Evolutionary conservation across 2,888 invertebrate genomes (phyloP).

Genomic region (Mimas tiliae): DNA sequence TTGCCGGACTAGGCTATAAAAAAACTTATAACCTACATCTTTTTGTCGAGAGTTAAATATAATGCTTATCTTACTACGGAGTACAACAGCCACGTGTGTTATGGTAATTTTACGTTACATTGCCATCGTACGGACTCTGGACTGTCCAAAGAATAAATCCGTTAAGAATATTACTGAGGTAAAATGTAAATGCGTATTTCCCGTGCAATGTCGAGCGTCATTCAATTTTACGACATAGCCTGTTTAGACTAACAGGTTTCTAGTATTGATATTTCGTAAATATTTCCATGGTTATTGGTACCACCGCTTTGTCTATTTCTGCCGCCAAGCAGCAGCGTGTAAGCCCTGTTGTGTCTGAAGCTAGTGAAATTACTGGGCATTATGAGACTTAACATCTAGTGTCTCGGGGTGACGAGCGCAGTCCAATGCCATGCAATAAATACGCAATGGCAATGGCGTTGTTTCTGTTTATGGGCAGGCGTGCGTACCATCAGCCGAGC

Average conservation of each 20-base stretch:
- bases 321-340: no score
- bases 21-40: no score
- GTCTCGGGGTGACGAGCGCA: no score
- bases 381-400: no score
- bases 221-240: slow-evolving; percentile 8
- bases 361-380: no score
- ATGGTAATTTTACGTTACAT: slow-evolving; percentile 1
- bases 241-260: slow-evolving; percentile 4
- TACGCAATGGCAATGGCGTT: no score
- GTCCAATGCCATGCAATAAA: no score
- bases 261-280: slow-evolving; percentile 10
- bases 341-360: no score
- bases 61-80: neutral
- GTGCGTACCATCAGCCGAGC: no score
- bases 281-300: neutral
- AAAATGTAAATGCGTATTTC: slow-evolving; percentile 22
- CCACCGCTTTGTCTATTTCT: no score
- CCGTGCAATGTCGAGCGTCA: slow-evolving; percentile 10
- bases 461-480: no score
- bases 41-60: neutral
- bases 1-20: no score
- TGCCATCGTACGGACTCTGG: neutral
- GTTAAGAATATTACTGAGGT: slow-evolving; percentile 18
- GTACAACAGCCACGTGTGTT: neutral
- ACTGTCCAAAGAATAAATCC: slow-evolving; percentile 14